A percentile compares a stretch with the other conserved stretches of the same genome.
Evolutionary conservation across 92 coral and sea anemone genomes (phyloP).

Genomic region (Chrysogorgia sp.): DNA sequence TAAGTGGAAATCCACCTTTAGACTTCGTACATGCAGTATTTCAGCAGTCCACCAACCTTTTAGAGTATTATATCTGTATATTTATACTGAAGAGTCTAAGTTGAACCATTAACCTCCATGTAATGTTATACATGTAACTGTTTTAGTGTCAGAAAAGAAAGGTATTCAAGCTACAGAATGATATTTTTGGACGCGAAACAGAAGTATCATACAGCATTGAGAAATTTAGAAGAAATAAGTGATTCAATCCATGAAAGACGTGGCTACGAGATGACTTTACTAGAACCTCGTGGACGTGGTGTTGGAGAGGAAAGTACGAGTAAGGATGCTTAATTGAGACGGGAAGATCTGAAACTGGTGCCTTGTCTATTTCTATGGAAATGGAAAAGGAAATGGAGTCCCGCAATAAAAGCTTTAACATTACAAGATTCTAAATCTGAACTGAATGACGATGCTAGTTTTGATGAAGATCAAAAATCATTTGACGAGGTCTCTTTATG

Average conservation of each 20-base stretch:
- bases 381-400: conserved; percentile 19
- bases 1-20: too few relatives aligned
- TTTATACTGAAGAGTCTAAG: background rate
- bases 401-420: conserved; percentile 23
- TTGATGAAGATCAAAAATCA: conserved; percentile 20
- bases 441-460: background rate
- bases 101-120: too few relatives aligned
- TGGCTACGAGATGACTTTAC: conserved; percentile 70
- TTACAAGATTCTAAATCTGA: background rate
- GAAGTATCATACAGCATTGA: conserved; percentile 78
- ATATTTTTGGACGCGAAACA: conserved; percentile 69
- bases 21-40: too few relatives aligned
- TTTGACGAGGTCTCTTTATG: conserved; percentile 18
- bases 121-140: background rate
- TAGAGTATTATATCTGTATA: too few relatives aligned
- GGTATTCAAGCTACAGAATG: conserved; percentile 70
- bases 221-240: conserved; percentile 86
- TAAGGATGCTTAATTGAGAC: conserved; percentile 39
- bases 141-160: conserved; percentile 77
- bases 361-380: conserved; percentile 7
- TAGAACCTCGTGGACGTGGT: conserved; percentile 81
- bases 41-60: too few relatives aligned
- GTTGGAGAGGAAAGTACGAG: conserved; percentile 93
- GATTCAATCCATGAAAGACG: conserved; percentile 96
- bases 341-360: background rate